Percentiles rank a stretch among this genome's conserved stretches.
Conservation (phyloP, 2,888 invertebrate genomes). For the Ennomos fuscantarius region DNA sequence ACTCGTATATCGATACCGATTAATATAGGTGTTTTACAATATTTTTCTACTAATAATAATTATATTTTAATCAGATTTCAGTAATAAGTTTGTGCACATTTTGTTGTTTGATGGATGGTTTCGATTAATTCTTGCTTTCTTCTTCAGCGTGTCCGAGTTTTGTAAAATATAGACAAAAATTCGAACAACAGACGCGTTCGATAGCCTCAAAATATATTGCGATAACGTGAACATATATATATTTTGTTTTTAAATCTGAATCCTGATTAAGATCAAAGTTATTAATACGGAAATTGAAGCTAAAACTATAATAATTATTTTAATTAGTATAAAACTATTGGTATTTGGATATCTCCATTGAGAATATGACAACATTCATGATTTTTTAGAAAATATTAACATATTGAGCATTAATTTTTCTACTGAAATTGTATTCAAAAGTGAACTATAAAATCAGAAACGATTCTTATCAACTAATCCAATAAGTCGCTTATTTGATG, state of each 20-base stretch:
- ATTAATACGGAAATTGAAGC: conserved; percentile 12
- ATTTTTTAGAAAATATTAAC: conserved; percentile 18
- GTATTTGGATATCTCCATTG: conserved; percentile 32
- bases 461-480: too few species aligned
- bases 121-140: background rate
- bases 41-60: background rate
- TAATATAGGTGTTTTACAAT: background rate
- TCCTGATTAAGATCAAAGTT: conserved; percentile 4
- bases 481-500: too few species aligned
- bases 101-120: too few species aligned
- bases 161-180: too few species aligned
- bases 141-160: background rate
- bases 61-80: background rate
- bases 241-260: background rate
- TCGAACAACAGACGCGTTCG: too few species aligned
- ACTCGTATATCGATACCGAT: conserved; percentile 19
- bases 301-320: conserved; percentile 14
- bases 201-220: background rate
- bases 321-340: conserved; percentile 14
- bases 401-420: background rate
- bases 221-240: background rate
- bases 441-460: too few species aligned
- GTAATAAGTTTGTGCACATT: background rate
- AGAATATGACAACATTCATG: too few species aligned
- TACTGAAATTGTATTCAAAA: too few species aligned